A percentile compares a stretch with the other conserved stretches of the same genome.
Conservation (phyloP, 2,113 vertebrate species). For the Cephalopterus ornatus region DNA sequence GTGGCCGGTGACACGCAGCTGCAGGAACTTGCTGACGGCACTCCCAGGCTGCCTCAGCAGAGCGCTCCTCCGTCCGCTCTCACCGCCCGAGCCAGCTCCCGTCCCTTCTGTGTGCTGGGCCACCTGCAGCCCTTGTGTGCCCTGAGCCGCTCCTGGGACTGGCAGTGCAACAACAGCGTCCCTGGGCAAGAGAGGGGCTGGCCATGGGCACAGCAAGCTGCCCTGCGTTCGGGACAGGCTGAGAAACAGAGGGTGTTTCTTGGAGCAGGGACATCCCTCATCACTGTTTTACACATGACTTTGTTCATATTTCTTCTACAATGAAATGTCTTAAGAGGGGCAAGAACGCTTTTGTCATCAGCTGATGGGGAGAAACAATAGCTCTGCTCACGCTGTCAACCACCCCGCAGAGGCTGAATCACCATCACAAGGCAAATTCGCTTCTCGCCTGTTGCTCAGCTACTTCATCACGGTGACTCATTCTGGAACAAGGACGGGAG, state of each 20-base stretch:
- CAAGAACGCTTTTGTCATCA: not conserved
- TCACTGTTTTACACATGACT: not conserved
- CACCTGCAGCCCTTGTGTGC: rapidly evolving
- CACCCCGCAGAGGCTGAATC: constrained; percentile 36
- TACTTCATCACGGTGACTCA: constrained; percentile 4
- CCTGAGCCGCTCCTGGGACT: not conserved
- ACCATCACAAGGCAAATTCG: not conserved
- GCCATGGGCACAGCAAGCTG: not conserved
- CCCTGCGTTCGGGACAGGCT: not conserved
- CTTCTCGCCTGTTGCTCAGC: not conserved
- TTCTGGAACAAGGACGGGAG: not conserved
- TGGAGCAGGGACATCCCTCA: not conserved
- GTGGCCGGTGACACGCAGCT: not conserved
- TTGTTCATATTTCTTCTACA: not conserved
- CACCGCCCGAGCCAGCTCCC: rapidly evolving
- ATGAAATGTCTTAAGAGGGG: not conserved
- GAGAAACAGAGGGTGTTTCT: not conserved
- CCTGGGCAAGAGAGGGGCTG: not conserved
- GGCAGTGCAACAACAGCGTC: rapidly evolving
- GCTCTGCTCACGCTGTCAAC: not conserved
- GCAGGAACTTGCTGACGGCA: not conserved
- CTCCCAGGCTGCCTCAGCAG: not conserved
- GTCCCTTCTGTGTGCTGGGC: rapidly evolving
- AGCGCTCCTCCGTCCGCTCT: rapidly evolving
- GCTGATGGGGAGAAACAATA: constrained; percentile 18